A percentile compares a stretch with the other conserved stretches of the same genome.
Evolutionary conservation across 1,140 invertebrate genomes (phyloP).

Genomic region (Agrilus planipennis): DNA sequence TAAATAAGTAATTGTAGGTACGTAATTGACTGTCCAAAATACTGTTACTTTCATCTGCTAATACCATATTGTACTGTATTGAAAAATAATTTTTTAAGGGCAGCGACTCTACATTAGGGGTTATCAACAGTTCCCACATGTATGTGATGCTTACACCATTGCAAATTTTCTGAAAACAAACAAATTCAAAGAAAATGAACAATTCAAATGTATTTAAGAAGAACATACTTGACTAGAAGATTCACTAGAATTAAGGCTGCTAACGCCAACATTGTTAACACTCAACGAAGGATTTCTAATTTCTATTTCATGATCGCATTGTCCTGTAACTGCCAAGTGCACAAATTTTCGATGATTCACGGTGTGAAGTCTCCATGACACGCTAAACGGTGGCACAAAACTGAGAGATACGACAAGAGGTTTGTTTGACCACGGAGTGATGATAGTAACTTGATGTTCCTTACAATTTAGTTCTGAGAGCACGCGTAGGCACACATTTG

Average conservation of each 20-base stretch:
- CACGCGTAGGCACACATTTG: conserved; percentile 48
- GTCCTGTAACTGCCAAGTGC: conserved; percentile 61
- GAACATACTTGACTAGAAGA: conserved; percentile 35
- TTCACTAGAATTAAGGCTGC: conserved; percentile 48
- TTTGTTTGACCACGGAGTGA: conserved; percentile 60
- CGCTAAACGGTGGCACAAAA: conserved; percentile 71
- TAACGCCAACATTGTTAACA: conserved; percentile 42
- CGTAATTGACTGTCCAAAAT: conserved; percentile 32
- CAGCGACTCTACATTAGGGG: conserved; percentile 10
- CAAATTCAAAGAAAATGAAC: neutral
- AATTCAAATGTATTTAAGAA: neutral
- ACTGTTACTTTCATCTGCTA: conserved; percentile 9
- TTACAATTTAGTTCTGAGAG: conserved; percentile 60
- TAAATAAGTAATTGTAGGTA: conserved; percentile 43
- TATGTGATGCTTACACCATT: conserved; percentile 62
- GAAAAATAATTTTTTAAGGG: conserved; percentile 25
- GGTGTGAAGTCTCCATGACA: conserved; percentile 68
- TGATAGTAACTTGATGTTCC: conserved; percentile 58
- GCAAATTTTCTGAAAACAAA: conserved; percentile 40
- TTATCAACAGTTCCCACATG: conserved; percentile 64
- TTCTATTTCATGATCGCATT: conserved; percentile 22
- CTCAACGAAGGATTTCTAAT: conserved; percentile 31
- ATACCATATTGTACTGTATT: conserved; percentile 28
- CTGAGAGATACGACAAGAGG: conserved; percentile 56
- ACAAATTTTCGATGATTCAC: conserved; percentile 70